Percentiles rank a stretch among this genome's conserved stretches.
Evolutionary conservation across 2,888 invertebrate genomes (phyloP).

Genomic region (Diachrysia chrysitis): DNA sequence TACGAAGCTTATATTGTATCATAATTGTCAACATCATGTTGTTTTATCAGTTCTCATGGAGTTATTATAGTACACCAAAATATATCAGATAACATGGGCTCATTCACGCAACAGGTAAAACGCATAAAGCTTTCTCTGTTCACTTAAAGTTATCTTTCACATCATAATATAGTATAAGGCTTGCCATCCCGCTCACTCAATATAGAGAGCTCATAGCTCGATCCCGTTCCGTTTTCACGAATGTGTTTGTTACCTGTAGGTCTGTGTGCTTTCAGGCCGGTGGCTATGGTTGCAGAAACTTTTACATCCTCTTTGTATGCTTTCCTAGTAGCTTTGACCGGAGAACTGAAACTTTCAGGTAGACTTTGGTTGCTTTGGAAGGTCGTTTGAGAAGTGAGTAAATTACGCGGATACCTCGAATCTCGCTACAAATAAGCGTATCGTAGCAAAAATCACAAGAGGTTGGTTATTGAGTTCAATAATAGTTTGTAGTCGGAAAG

Average conservation of each 20-base stretch:
- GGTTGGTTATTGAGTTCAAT: too few relatives aligned
- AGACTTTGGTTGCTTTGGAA: not conserved
- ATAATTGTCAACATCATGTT: not conserved
- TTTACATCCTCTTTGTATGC: not conserved
- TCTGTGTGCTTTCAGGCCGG: not conserved
- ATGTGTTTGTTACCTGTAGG: not conserved
- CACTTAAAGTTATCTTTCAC: not conserved
- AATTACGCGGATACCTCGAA: too few relatives aligned
- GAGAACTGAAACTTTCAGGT: slow-evolving; percentile 2
- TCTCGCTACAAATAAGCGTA: too few relatives aligned
- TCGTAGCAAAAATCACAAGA: too few relatives aligned
- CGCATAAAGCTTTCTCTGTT: not conserved
- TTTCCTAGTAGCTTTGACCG: slow-evolving; percentile 15
- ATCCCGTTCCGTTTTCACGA: not conserved
- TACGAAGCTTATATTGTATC: too few relatives aligned
- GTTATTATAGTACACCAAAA: too few relatives aligned
- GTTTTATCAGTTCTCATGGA: not conserved
- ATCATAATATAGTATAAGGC: not conserved
- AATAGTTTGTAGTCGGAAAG: too few relatives aligned
- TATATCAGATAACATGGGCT: not conserved
- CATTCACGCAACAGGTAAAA: not conserved
- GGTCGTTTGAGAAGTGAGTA: not conserved
- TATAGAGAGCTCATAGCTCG: not conserved
- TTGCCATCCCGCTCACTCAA: not conserved
- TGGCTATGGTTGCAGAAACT: slow-evolving; percentile 11